Base-by-base conservation (phyloP, 2,888 invertebrate genomes). In the Phalera bucephala region DNA sequence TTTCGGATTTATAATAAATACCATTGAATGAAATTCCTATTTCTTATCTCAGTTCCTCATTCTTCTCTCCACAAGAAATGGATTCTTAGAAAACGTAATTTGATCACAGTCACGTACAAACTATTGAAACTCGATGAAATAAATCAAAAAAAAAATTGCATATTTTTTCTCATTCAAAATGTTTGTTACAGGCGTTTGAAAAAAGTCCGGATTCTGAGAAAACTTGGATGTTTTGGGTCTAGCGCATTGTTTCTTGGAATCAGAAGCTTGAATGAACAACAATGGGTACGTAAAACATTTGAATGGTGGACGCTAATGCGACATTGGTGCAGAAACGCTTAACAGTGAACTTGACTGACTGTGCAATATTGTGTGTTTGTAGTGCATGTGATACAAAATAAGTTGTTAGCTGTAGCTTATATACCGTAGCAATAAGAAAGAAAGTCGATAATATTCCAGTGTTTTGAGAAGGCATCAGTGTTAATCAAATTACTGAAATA, bases 181-280 rank as follows among this genome's bases (percentile, higher is more conserved):
- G 25, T 8, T 3, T 5, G 3, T 10, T 25, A 11, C 15, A 28
- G 30, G 36, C 45, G 29, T 51, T 40, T 28, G 7, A 17, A 23
- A 40, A 47, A 45, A 35, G 17, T 21, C 38, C 43, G 32, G 27
- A 40, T 58, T 56, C 57, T 28, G 13, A 49, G 57, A 59, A 58
- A 43, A 26, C 21, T 27, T 31, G 12, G 37, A 52, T 47, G 40
- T 52, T 59, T 55, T 40, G 34, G 43, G 41, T 42, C 25, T 41
- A 50, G 42, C 36, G 19, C 33, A 27, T 41, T 20, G 28, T 52
- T 58, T 58, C 57, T 50, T 33, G 44, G 57, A 59, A 59, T 36
- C 23, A 10, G 27, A 31, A 40, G 33, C 43, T 23, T 36, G 34
- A 36, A 39, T 45, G 33, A 31, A 37, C 34, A 56, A 59, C 52